phyloP scores from a whole-genome alignment of 2,888 invertebrate genomes.

The Ferrisia virgata region DNA sequence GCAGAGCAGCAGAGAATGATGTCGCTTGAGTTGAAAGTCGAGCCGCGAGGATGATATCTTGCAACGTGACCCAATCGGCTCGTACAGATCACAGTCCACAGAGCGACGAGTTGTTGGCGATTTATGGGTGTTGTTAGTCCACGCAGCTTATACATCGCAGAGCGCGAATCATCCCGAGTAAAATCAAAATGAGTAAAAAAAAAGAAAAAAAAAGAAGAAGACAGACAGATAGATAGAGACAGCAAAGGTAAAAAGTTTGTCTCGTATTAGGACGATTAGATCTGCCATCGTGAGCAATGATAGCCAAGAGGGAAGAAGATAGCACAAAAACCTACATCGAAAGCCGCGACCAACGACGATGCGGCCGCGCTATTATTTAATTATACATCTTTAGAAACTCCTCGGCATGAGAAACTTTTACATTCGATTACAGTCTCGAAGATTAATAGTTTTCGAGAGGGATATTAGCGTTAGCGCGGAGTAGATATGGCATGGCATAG shows the following conservation, averaged over 20 bases:
- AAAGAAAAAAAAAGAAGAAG: no score
- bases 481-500: neutral
- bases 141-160: no score
- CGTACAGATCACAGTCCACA: no score
- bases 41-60: neutral
- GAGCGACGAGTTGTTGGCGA: neutral
- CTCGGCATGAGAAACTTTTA: conserved; percentile 23
- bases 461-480: conserved; percentile 11
- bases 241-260: conserved; percentile 4
- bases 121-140: conserved; percentile 28
- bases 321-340: conserved; percentile 34
- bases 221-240: no score
- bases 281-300: conserved; percentile 44
- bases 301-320: conserved; percentile 42
- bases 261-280: conserved; percentile 39
- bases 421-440: conserved; percentile 19
- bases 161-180: neutral
- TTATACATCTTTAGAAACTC: conserved; percentile 36
- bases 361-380: conserved; percentile 31
- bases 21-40: neutral
- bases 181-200: neutral
- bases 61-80: neutral
- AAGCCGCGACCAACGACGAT: neutral
- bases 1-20: neutral
- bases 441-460: conserved; percentile 33